phyloP scores from a whole-genome alignment of 2,797 vertebrate species.

The Myotis myotis region DNA sequence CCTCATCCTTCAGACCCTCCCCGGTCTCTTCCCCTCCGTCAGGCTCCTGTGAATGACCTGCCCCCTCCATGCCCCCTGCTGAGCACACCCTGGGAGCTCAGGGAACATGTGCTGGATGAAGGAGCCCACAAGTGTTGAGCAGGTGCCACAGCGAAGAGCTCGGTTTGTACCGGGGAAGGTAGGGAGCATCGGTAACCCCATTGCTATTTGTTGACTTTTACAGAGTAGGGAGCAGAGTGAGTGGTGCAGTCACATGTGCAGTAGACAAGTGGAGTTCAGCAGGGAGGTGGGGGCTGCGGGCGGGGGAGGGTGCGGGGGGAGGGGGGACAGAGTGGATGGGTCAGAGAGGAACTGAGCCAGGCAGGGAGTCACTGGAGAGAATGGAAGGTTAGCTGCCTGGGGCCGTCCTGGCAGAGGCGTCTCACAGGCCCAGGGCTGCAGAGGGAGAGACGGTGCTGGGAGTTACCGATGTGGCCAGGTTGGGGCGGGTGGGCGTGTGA shows the following conservation, averaged over 20 bases:
- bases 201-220: neutral
- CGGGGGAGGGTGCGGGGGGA: no score
- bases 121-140: neutral
- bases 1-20: neutral
- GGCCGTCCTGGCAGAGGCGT: neutral
- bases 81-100: neutral
- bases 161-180: neutral
- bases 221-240: no score
- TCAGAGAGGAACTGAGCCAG: neutral
- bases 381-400: neutral
- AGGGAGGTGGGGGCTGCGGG: no score
- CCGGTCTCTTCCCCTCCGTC: accelerated
- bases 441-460: neutral
- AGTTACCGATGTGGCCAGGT: neutral
- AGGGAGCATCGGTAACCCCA: neutral
- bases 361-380: neutral
- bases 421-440: neutral
- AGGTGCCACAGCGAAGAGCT: accelerated
- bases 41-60: neutral
- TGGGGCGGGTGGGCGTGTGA: neutral
- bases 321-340: neutral
- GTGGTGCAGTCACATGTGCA: accelerated
- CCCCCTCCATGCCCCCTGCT: neutral
- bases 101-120: neutral
- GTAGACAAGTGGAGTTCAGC: neutral